phyloP scores from a whole-genome alignment of 2,113 vertebrate genomes.

The Zeus faber region DNA sequence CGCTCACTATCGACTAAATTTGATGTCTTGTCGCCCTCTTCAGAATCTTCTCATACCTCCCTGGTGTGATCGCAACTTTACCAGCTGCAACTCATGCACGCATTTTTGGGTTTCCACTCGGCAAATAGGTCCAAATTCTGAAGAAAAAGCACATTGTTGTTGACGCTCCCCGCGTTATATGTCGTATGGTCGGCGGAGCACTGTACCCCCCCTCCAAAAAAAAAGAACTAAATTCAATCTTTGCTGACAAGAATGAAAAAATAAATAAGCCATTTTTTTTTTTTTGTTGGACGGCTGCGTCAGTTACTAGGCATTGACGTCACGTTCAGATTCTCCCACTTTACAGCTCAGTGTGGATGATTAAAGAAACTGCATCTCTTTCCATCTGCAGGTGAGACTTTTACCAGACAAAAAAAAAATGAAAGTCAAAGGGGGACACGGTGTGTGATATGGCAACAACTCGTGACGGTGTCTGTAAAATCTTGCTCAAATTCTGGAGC shows the following conservation, averaged over 20 bases:
- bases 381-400: too few species aligned
- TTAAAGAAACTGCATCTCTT: constrained; percentile 82
- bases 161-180: constrained; percentile 23
- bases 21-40: constrained; percentile 56
- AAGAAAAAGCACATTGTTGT: constrained; percentile 32
- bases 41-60: constrained; percentile 41
- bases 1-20: constrained; percentile 39
- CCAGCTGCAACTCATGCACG: constrained; percentile 57
- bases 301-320: constrained; percentile 81
- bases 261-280: constrained; percentile 82
- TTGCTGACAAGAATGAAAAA: constrained; percentile 74
- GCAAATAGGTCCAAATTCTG: constrained; percentile 46
- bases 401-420: constrained; percentile 49
- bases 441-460: constrained; percentile 36
- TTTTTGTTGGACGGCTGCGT: constrained; percentile 86
- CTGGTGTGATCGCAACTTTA: constrained; percentile 63
- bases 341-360: constrained; percentile 88
- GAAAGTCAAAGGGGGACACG: constrained; percentile 24
- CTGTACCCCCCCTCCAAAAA: too few species aligned
- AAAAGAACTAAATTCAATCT: constrained; percentile 83
- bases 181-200: constrained; percentile 41
- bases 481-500: constrained; percentile 40
- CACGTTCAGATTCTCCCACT: constrained; percentile 88
- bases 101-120: constrained; percentile 30
- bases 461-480: constrained; percentile 48